A percentile compares a stretch with the other conserved stretches of the same genome.
phyloP scores from a whole-genome alignment of 2,797 vertebrate genomes.

The Artibeus lituratus region DNA sequence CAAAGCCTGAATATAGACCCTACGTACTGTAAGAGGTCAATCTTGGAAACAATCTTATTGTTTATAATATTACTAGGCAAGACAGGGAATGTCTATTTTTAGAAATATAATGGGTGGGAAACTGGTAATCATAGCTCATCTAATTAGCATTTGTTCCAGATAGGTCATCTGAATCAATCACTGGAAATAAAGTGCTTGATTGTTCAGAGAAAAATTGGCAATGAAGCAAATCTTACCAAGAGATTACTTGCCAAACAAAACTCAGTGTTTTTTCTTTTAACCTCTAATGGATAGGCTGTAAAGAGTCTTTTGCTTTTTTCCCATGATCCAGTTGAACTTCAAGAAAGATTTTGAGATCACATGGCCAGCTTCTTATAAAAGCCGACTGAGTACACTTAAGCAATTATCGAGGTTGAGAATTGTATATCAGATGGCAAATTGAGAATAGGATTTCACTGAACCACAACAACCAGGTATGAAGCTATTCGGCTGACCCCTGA shows the following conservation, averaged over 20 bases:
- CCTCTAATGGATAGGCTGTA: neutral
- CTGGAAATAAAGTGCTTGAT: constrained; percentile 47
- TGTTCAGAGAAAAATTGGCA: constrained; percentile 61
- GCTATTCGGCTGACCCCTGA: neutral
- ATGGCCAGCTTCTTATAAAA: constrained; percentile 37
- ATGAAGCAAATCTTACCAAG: constrained; percentile 18
- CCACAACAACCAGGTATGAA: neutral
- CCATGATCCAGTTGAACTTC: constrained; percentile 45
- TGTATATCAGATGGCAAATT: constrained; percentile 34
- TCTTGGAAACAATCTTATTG: neutral
- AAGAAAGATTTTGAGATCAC: constrained; percentile 26
- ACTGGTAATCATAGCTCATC: constrained; percentile 46
- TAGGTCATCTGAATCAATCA: constrained; percentile 45
- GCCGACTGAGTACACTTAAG: neutral
- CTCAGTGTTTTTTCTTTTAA: constrained; percentile 16
- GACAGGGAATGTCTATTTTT: neutral
- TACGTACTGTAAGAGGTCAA: neutral
- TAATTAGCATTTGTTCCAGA: constrained; percentile 50
- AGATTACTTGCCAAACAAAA: constrained; percentile 41
- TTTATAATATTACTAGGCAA: neutral
- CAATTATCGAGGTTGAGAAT: neutral
- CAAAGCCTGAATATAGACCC: neutral
- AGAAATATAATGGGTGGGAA: constrained; percentile 67
- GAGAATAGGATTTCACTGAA: constrained; percentile 30
- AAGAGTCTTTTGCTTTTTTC: constrained; percentile 44